Evolutionary conservation across 2,888 invertebrate genomes (phyloP).

Genomic region (Sepiola atlantica): DNA sequence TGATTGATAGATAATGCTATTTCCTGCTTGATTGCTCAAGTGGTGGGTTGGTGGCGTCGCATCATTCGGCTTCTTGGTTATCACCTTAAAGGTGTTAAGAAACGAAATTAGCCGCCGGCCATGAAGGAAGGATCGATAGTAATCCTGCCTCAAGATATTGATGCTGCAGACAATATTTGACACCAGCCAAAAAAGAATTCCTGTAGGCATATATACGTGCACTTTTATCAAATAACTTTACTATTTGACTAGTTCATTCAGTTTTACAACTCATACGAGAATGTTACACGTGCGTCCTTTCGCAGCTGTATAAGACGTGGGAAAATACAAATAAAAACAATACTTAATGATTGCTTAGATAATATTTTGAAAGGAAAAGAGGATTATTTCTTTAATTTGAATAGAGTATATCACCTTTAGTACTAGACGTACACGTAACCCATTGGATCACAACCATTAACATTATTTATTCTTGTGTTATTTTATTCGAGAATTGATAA

Average conservation of each 20-base stretch:
- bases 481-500: too few species aligned
- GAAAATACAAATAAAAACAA: neutral
- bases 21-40: slow-evolving; percentile 20
- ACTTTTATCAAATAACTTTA: neutral
- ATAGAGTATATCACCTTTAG: neutral
- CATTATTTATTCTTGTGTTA: too few species aligned
- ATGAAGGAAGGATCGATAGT: slow-evolving; percentile 32
- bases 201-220: neutral
- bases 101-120: neutral
- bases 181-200: neutral
- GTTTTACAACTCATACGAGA: neutral
- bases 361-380: neutral
- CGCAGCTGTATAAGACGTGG: neutral
- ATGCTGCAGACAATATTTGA: slow-evolving; percentile 1
- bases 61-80: neutral
- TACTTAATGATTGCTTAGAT: neutral
- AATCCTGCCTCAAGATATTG: slow-evolving; percentile 20
- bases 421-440: too few species aligned
- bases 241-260: neutral
- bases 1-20: neutral
- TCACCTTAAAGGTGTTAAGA: neutral
- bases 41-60: neutral
- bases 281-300: neutral
- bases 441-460: too few species aligned
- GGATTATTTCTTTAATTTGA: neutral